A percentile compares a stretch with the other conserved stretches of the same genome.
Conservation (phyloP, 2,797 vertebrate species). For the Rhadinocentrus ornatus region DNA sequence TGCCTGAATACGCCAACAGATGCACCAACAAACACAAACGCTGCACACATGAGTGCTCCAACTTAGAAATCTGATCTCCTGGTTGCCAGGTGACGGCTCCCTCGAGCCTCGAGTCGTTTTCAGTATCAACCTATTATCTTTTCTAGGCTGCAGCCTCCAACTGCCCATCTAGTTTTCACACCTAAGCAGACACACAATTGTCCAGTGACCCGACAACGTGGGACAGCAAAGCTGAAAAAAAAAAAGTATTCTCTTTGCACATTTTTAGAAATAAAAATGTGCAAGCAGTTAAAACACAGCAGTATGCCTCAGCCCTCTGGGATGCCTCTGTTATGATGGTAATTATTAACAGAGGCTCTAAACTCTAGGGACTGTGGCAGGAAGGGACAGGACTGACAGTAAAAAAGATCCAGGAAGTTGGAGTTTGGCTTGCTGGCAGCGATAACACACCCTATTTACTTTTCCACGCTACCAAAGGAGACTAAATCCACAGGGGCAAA, state of each 20-base stretch:
- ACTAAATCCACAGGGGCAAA: conserved; percentile 53
- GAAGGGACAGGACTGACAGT: conserved; percentile 34
- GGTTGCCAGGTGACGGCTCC: conserved; percentile 83
- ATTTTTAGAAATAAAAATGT: conserved; percentile 19
- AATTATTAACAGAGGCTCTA: conserved; percentile 66
- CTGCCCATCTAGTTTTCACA: conserved; percentile 45
- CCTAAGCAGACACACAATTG: conserved; percentile 39
- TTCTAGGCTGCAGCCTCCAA: conserved; percentile 41
- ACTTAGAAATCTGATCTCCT: conserved; percentile 73
- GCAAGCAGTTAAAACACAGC: conserved; percentile 17
- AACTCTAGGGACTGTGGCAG: conserved; percentile 29
- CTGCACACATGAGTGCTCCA: conserved; percentile 26
- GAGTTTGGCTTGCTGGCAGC: conserved; percentile 52
- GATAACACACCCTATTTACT: conserved; percentile 75
- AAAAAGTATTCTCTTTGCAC: conserved; percentile 19
- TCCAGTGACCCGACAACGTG: conserved; percentile 18
- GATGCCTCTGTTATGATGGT: conserved; percentile 39
- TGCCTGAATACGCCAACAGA: conserved; percentile 19
- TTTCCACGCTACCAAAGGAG: conserved; percentile 60
- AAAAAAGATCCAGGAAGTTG: conserved; percentile 69
- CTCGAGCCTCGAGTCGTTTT: conserved; percentile 45
- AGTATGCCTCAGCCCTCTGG: conserved; percentile 11
- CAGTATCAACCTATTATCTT: conserved; percentile 49
- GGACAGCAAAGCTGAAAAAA: conserved; percentile 9
- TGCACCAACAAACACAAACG: conserved; percentile 6